phyloP scores from a whole-genome alignment of 2,888 invertebrate species.

The Nymphalis c-album region DNA sequence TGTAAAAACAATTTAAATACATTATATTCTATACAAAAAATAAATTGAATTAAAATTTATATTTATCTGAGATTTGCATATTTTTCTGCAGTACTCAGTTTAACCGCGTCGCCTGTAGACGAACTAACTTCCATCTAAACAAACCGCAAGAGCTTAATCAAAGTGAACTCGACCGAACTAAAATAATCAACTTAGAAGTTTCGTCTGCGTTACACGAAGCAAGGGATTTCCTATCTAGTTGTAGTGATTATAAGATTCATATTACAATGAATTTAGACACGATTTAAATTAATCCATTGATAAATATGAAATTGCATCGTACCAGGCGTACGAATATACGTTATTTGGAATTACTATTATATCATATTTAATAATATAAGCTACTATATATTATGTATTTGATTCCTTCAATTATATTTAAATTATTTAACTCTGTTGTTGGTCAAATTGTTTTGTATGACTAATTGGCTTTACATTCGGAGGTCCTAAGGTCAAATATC shows the following conservation, averaged over 20 bases:
- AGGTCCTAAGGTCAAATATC: too few relatives aligned
- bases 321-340: not conserved
- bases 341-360: not conserved
- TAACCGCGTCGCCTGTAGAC: slow-evolving; percentile 20
- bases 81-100: slow-evolving; percentile 21
- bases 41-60: slow-evolving; percentile 1
- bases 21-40: not conserved
- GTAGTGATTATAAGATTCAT: not conserved
- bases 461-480: too few relatives aligned
- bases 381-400: not conserved
- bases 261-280: not conserved
- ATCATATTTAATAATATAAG: slow-evolving; percentile 1
- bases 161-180: slow-evolving; percentile 31
- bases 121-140: slow-evolving; percentile 29
- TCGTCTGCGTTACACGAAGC: slow-evolving; percentile 2
- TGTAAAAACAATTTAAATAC: not conserved
- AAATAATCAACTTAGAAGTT: slow-evolving; percentile 30
- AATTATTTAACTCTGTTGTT: too few relatives aligned
- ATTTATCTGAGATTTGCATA: slow-evolving; percentile 20
- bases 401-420: not conserved
- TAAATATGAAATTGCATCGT: slow-evolving; percentile 6
- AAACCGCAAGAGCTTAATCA: slow-evolving; percentile 30
- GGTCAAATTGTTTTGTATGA: too few relatives aligned
- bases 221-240: slow-evolving; percentile 11
- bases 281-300: not conserved